Conservation (phyloP, 1,140 invertebrate genomes). For the Drosophila parabipectinata region DNA sequence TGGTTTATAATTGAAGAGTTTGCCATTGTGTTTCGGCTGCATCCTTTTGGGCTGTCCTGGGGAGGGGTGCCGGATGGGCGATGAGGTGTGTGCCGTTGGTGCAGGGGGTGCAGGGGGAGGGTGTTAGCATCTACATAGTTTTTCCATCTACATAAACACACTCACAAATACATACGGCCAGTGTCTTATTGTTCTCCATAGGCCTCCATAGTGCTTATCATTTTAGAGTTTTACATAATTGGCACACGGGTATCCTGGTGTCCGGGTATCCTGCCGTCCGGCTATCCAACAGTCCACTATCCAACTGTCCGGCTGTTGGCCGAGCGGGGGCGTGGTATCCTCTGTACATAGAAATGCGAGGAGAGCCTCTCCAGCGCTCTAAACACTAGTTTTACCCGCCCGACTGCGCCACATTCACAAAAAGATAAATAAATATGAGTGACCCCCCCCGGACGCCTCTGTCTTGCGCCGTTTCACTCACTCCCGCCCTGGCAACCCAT, state of each 20-base stretch:
- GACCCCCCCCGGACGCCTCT: conserved; percentile 25
- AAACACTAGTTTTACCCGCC: conserved; percentile 57
- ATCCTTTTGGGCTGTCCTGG: conserved; percentile 4
- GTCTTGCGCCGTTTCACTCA: conserved; percentile 1
- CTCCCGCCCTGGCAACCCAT: conserved; percentile 14
- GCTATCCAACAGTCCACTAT: conserved; percentile 3
- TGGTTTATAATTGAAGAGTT: conserved; percentile 84
- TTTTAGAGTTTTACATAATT: conserved; percentile 81
- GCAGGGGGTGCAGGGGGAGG: conserved; percentile 1
- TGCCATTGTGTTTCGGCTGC: conserved; percentile 72
- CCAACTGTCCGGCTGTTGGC: conserved; percentile 2
- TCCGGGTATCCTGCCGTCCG: conserved; percentile 9
- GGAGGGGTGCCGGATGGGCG: neutral
- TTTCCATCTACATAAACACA: conserved; percentile 33
- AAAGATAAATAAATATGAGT: conserved; percentile 81
- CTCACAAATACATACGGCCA: conserved; percentile 2
- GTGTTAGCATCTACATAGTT: conserved; percentile 43
- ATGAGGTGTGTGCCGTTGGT: neutral
- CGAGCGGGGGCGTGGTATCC: conserved; percentile 67
- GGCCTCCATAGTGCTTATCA: conserved; percentile 58
- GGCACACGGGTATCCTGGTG: conserved; percentile 25
- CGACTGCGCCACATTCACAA: conserved; percentile 69
- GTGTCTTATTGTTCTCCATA: conserved; percentile 20
- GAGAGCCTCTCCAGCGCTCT: conserved; percentile 12
- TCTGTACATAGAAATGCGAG: conserved; percentile 38